phyloP scores from a whole-genome alignment of 2,888 invertebrate genomes.

The Proisotoma minuta region DNA sequence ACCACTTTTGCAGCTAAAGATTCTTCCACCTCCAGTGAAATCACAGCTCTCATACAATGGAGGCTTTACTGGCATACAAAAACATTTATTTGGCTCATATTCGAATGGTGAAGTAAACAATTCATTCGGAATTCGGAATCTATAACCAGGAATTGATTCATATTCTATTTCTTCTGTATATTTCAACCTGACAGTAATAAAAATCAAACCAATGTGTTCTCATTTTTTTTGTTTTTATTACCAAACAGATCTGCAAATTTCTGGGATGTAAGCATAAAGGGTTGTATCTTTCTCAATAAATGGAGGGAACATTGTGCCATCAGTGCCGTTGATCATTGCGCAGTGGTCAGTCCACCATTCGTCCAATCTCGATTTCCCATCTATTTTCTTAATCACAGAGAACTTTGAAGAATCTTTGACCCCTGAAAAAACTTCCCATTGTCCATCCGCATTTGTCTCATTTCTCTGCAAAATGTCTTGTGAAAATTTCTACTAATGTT shows the following conservation, averaged over 20 bases:
- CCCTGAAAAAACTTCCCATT: slow-evolving; percentile 30
- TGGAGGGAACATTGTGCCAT: slow-evolving; percentile 37
- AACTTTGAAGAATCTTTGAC: slow-evolving; percentile 22
- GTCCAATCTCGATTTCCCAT: slow-evolving; percentile 22
- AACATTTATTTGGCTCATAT: slow-evolving; percentile 33
- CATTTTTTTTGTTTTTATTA: neutral
- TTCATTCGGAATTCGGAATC: slow-evolving; percentile 32
- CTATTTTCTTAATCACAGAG: slow-evolving; percentile 23
- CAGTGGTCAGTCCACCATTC: slow-evolving; percentile 35
- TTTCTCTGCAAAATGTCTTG: slow-evolving; percentile 30
- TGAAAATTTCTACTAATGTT: neutral
- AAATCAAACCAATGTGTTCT: slow-evolving; percentile 13
- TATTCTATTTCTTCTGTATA: slow-evolving; percentile 36
- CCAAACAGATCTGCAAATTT: slow-evolving; percentile 12
- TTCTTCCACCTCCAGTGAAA: slow-evolving; percentile 18
- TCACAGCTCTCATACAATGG: slow-evolving; percentile 22
- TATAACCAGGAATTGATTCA: slow-evolving; percentile 38
- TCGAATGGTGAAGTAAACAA: slow-evolving; percentile 18
- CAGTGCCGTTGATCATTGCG: slow-evolving; percentile 30
- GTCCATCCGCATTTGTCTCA: slow-evolving; percentile 31
- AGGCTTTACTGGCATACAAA: slow-evolving; percentile 17
- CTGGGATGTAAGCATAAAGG: slow-evolving; percentile 26
- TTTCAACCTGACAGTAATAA: slow-evolving; percentile 37
- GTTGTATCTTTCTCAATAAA: slow-evolving; percentile 31
- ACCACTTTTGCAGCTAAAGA: slow-evolving; percentile 30